Conservation (phyloP, 2,888 invertebrate genomes). For the Drosophila melanosoma region DNA sequence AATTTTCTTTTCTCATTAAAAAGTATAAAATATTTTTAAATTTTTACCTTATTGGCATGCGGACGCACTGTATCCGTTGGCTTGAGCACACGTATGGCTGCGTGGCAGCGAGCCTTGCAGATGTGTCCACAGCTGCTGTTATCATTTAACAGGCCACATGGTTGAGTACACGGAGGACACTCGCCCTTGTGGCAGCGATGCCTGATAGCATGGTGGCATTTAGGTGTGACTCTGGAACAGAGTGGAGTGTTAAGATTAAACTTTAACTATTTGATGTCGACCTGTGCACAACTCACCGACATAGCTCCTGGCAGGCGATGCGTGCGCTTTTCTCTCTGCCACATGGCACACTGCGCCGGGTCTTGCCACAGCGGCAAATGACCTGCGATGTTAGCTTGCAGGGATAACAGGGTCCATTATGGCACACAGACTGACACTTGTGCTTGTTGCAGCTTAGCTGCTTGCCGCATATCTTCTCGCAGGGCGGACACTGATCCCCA, state of each 20-base stretch:
- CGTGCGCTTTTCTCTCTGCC: constrained; percentile 91
- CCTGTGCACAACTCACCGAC: constrained; percentile 86
- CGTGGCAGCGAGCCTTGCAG: constrained; percentile 91
- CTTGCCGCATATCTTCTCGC: constrained; percentile 94
- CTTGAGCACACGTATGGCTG: constrained; percentile 87
- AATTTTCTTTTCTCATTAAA: not conserved
- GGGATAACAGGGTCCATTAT: constrained; percentile 92
- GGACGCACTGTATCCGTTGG: constrained; percentile 24
- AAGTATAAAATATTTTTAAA: no score
- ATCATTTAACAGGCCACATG: constrained; percentile 87
- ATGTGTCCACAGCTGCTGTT: constrained; percentile 86
- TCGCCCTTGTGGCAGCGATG: constrained; percentile 93
- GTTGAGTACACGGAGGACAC: constrained; percentile 92
- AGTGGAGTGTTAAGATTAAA: not conserved
- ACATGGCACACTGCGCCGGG: constrained; percentile 92
- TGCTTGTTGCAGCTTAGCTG: constrained; percentile 94
- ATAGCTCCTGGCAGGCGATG: constrained; percentile 90
- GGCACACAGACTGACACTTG: constrained; percentile 92
- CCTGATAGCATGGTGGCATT: constrained; percentile 93
- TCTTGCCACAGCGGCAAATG: constrained; percentile 93
- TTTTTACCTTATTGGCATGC: constrained; percentile 59
- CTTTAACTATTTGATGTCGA: not conserved
- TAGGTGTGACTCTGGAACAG: constrained; percentile 87
- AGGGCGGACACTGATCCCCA: constrained; percentile 92
- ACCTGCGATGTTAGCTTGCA: constrained; percentile 86